Conservation (phyloP, 2,113 vertebrate genomes). For the Machaerirhynchus nigripectus region DNA sequence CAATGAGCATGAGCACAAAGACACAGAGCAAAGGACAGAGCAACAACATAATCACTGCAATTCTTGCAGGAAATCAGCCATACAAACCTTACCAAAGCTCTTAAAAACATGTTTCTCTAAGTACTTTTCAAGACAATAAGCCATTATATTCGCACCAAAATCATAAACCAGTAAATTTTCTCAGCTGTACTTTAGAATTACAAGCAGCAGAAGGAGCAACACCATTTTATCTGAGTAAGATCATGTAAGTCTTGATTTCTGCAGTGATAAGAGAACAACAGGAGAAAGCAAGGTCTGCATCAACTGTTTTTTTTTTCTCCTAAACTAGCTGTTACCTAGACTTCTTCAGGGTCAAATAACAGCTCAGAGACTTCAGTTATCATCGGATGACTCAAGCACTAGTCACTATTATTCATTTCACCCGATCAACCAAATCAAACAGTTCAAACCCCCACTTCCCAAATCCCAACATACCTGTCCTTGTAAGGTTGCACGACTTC, state of each 20-base stretch:
- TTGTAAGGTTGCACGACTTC: slow-evolving; percentile 55
- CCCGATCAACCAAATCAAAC: neutral
- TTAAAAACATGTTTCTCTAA: neutral
- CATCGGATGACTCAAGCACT: neutral
- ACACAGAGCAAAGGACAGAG: neutral
- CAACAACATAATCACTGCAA: neutral
- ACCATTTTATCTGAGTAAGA: neutral
- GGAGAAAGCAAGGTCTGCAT: neutral
- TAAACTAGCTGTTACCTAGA: neutral
- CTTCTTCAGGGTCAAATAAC: neutral
- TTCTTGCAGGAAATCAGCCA: neutral
- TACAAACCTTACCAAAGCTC: neutral
- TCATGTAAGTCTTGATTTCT: neutral
- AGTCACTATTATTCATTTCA: neutral
- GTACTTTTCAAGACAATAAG: neutral
- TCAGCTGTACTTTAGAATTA: neutral
- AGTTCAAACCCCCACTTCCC: neutral
- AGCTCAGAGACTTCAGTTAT: neutral
- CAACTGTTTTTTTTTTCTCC: neutral
- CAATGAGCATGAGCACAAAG: neutral
- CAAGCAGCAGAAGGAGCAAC: neutral
- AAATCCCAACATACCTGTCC: slow-evolving; percentile 72
- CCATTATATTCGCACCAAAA: neutral
- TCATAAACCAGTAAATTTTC: neutral
- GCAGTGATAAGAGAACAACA: neutral